phyloP scores from a whole-genome alignment of 2,888 invertebrate genomes.

The Gastrophysa polygoni region DNA sequence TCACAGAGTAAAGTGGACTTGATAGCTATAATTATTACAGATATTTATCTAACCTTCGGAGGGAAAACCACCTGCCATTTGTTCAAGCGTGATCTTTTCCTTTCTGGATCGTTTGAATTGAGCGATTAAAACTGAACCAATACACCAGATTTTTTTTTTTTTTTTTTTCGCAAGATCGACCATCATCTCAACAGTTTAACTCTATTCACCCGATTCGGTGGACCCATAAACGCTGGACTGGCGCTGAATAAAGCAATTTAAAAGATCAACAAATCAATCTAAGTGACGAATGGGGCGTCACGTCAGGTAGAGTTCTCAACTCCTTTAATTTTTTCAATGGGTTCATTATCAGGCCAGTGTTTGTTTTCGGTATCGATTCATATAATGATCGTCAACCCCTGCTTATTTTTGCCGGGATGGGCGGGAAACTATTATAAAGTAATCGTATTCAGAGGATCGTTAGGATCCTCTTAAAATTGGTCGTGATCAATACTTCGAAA shows the following conservation, averaged over 20 bases:
- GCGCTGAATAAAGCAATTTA: background rate
- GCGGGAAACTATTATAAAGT: background rate
- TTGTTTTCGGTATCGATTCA: background rate
- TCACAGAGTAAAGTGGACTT: too few species aligned
- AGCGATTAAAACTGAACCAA: background rate
- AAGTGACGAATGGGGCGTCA: conserved; percentile 1
- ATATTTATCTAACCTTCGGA: too few species aligned
- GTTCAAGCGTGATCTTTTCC: too few species aligned
- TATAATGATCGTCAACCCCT: conserved; percentile 1
- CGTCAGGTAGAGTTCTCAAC: background rate
- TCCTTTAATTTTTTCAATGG: background rate
- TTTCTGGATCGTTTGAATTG: background rate
- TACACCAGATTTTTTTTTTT: background rate
- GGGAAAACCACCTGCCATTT: too few species aligned
- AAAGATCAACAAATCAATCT: background rate
- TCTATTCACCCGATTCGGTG: background rate
- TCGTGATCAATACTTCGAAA: background rate
- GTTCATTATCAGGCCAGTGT: background rate
- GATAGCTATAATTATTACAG: too few species aligned
- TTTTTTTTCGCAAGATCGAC: background rate
- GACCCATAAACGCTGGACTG: background rate
- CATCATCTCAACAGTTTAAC: background rate
- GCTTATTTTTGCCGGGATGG: background rate
- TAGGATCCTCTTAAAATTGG: background rate
- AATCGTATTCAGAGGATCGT: background rate